Evolutionary conservation across 2,888 invertebrate genomes (phyloP).

Genomic region (Lymantria monacha): DNA sequence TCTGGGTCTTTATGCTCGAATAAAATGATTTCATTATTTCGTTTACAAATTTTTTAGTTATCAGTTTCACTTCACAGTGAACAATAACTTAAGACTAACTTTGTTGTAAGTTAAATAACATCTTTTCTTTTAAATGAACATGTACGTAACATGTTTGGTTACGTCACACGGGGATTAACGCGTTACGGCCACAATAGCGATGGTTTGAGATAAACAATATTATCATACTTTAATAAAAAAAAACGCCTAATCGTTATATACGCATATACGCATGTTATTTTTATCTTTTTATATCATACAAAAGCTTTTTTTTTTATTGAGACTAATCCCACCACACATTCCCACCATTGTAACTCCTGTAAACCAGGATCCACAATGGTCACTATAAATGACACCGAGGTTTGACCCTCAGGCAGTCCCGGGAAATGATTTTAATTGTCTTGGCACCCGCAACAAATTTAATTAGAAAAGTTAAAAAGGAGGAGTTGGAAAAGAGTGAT

Average conservation of each 20-base stretch:
- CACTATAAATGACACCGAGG: no score
- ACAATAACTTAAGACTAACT: slow-evolving; percentile 3
- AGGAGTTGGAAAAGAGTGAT: no score
- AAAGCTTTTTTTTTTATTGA: not conserved
- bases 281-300: not conserved
- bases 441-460: no score
- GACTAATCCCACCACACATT: no score
- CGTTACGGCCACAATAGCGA: slow-evolving; percentile 25
- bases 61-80: not conserved
- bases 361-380: no score
- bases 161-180: slow-evolving; percentile 44
- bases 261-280: not conserved
- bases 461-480: no score
- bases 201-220: slow-evolving; percentile 13
- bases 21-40: no score
- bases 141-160: slow-evolving; percentile 12
- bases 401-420: no score
- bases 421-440: no score
- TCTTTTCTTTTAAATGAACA: slow-evolving; percentile 1
- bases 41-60: not conserved
- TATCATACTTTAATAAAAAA: slow-evolving; percentile 12
- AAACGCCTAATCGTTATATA: no score
- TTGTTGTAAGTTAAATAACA: slow-evolving; percentile 3
- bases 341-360: no score
- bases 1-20: no score